These are phyloP conservation scores for Nineta flava DNA, from an alignment of 2,888 invertebrate genomes.

Conservation along the genomic window DNA sequence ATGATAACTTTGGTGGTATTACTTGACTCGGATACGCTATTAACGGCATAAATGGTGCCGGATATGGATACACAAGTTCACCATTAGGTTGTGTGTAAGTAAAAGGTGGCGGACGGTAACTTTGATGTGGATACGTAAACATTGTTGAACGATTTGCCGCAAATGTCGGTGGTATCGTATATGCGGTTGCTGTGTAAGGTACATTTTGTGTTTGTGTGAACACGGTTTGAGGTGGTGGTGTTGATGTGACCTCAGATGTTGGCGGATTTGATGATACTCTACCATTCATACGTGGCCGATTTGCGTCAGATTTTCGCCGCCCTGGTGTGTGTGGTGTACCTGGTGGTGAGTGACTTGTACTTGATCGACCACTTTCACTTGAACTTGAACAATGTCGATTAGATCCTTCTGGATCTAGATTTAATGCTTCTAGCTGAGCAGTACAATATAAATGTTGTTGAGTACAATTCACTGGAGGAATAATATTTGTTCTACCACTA, in stretches of 20 bases:
- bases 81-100: slow-evolving; percentile 35
- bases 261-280: slow-evolving; percentile 22
- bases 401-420: slow-evolving; percentile 31
- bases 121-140: slow-evolving; percentile 22
- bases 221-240: slow-evolving; percentile 11
- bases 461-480: slow-evolving; percentile 3
- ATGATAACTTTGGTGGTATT: slow-evolving; percentile 50
- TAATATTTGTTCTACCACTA: not conserved
- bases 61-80: slow-evolving; percentile 29
- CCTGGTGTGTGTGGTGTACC: slow-evolving; percentile 38
- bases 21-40: slow-evolving; percentile 30
- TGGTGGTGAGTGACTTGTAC: slow-evolving; percentile 35
- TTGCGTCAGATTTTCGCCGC: slow-evolving; percentile 8
- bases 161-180: slow-evolving; percentile 22
- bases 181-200: slow-evolving; percentile 21
- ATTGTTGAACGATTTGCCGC: slow-evolving; percentile 19
- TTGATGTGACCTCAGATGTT: slow-evolving; percentile 31
- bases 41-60: slow-evolving; percentile 22
- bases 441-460: slow-evolving; percentile 12
- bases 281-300: slow-evolving; percentile 14
- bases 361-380: slow-evolving; percentile 32
- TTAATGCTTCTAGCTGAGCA: slow-evolving; percentile 31
- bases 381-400: slow-evolving; percentile 32
- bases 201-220: slow-evolving; percentile 9
- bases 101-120: slow-evolving; percentile 26